Evolutionary conservation across 2,888 invertebrate species (phyloP).

Genomic region (Monochamus alternatus): DNA sequence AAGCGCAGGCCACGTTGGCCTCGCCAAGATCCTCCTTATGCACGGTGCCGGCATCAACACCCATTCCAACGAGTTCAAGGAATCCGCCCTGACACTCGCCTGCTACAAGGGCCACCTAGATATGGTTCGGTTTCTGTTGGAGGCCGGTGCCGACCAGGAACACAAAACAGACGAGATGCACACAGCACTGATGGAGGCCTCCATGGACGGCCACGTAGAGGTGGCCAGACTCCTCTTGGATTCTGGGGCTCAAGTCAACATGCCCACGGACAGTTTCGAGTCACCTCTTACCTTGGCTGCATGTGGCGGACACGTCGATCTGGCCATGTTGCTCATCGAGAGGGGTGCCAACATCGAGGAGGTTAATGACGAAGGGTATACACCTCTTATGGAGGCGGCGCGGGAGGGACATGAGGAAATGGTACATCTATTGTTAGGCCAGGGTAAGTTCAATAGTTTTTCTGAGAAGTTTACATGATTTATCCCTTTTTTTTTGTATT

Average conservation of each 20-base stretch:
- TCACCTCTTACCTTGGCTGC: constrained; percentile 98
- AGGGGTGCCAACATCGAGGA: constrained; percentile 99
- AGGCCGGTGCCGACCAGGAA: constrained; percentile 97
- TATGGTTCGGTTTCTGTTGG: constrained; percentile 96
- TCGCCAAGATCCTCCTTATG: constrained; percentile 91
- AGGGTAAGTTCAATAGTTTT: constrained; percentile 65
- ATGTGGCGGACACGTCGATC: constrained; percentile 98
- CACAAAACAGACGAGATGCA: constrained; percentile 99
- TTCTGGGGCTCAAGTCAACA: constrained; percentile 98
- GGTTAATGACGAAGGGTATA: constrained; percentile 99
- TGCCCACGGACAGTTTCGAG: constrained; percentile 99
- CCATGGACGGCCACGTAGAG: constrained; percentile 99
- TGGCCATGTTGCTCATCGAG: constrained; percentile 95
- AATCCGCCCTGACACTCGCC: constrained; percentile 89
- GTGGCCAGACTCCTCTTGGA: constrained; percentile 95
- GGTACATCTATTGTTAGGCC: constrained; percentile 93
- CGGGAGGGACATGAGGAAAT: constrained; percentile 99
- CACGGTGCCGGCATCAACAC: constrained; percentile 99
- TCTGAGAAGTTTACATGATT: too few relatives aligned
- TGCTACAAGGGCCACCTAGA: constrained; percentile 96
- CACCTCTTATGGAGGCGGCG: constrained; percentile 99
- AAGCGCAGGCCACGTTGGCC: constrained; percentile 94
- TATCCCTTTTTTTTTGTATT: too few relatives aligned
- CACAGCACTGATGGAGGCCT: constrained; percentile 99
- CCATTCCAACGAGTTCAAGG: constrained; percentile 99